Base-by-base conservation (phyloP, 1,140 invertebrate species). In the Alviniconcha marisindica region DNA sequence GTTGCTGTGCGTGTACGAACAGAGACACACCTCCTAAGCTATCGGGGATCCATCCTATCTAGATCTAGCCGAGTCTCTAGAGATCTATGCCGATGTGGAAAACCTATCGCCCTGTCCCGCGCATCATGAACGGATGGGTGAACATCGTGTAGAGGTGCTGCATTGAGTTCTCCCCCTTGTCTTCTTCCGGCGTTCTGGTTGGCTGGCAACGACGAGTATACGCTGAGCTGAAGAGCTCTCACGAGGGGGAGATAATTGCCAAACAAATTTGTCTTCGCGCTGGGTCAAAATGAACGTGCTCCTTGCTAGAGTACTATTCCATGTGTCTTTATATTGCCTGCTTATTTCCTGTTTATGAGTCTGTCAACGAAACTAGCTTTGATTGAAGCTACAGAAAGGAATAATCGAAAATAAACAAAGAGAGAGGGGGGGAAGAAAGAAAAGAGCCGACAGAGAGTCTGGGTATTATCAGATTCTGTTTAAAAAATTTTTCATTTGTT, bases 231-330 rank as follows among this genome's bases (percentile, higher is more conserved):
- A 48, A 74, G 71, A 74, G 71, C 71, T 74, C 71, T 42, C 71
- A 12, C 10, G 71, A 74, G 71, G 71, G 71, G n/a, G 40, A 69
- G 40, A 36, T 74, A 74, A 74, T 74, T 74, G 71, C 38, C 38
- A 74, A 42, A 74, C 71, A 74, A 74, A 31, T 74, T 74, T 74
- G 71, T 74, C 71, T 74, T 71, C 71, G 71, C 71, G 40, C n/a
- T 74, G 38, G 33, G 63, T 69, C 24, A 69, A 4, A 60, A n/a
- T 60, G n/a, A 12, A 60, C 14, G 33, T 14, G 7, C 33, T 12
- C 24, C 63, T 18, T 24, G 63, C 12, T 18, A 48, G 36, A 69
- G 63, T 69, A 69, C 63, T 28, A 69, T 69, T 69, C 63, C 63
- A 69, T 36, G 33, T 69, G 31, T 24, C 63, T 14, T 28, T 15